Base-by-base conservation (phyloP, 2,888 invertebrate species). In the Branchipolynoe longqiensis region DNA sequence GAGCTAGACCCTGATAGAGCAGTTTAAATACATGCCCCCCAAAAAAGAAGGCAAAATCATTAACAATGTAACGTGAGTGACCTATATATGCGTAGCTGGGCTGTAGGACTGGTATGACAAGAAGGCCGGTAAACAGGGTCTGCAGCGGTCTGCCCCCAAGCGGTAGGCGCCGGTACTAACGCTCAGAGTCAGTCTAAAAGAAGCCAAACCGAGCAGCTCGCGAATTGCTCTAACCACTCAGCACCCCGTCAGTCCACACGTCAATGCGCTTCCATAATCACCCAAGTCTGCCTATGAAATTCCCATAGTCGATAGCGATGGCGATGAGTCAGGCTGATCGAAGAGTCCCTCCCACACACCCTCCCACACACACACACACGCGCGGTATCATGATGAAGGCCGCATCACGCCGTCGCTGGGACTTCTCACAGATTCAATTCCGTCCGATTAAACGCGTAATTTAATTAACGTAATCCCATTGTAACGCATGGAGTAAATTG, bases 381-480 rank as follows among this genome's bases (percentile, higher is more conserved):
- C 56, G 25, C 56, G 25, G 3, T 8, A 2, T 2, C 56, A 56
- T 31, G 31, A 18, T 62, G n/a, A n/a, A n/a, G n/a, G n/a, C n/a
- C n/a, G n/a, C n/a, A n/a, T 8, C 48, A 48, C 8, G 48, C 8
- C 8, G 48, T 8, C 8, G 18, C 18, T 48, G 18, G 18, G 48
- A 12, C 25, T 14, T 25, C 28, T 12, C 69, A 38, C 69, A 69
- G 38, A 69, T 12, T 38, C 22, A 69, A 69, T 69, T 69, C 69
- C 33, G 69, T n/a, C 38, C 69, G 69, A 69, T 69, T 69, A 69
- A 69, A 69, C 38, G 69, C 38, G 69, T 69, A 69, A 69, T 69
- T 69, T 38, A 69, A 69, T 69, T 69, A 69, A n/a, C 3, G 22
- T 69, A 69, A 69, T 69, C 69, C 18, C 33, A 69, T 69, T 69